These are phyloP conservation scores for Meloidogyne exigua DNA, from an alignment of 1,140 invertebrate species.

Conservation along the genomic window DNA sequence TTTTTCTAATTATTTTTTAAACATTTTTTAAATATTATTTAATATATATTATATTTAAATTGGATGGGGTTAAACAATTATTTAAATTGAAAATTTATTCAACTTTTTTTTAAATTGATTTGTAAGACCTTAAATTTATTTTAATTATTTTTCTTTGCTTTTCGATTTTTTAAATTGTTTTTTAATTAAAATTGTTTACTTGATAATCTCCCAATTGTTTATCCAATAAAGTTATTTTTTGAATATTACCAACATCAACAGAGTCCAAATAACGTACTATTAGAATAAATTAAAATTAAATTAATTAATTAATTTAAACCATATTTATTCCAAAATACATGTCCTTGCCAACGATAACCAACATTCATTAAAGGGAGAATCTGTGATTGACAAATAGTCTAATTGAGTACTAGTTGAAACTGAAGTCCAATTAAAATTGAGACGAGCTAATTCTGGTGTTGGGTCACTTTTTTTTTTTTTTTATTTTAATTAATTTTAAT, in stretches of 20 bases:
- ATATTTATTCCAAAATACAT: constrained; percentile 54
- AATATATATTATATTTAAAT: no score
- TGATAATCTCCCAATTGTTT: constrained; percentile 63
- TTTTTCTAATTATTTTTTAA: neutral
- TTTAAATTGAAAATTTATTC: no score
- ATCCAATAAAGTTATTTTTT: constrained; percentile 59
- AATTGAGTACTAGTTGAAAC: constrained; percentile 37
- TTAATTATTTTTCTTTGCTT: no score
- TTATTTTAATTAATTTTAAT: neutral
- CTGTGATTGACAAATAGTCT: constrained; percentile 62
- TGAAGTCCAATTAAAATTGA: constrained; percentile 62
- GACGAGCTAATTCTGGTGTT: constrained; percentile 54
- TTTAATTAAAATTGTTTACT: no score
- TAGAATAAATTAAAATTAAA: constrained; percentile 55
- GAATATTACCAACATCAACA: constrained; percentile 62
- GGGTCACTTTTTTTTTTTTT: constrained; percentile 57
- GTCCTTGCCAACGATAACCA: constrained; percentile 55
- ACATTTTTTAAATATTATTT: no score
- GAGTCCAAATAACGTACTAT: constrained; percentile 58
- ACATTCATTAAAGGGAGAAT: constrained; percentile 58
- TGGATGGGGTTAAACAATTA: no score
- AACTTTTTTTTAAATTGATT: no score
- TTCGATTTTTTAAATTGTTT: no score
- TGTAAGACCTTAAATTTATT: no score
- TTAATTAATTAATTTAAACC: constrained; percentile 35